Evolutionary conservation across 2,888 invertebrate species (phyloP), one percentile per base, ranked within the genome.

Genomic region (Noctua pronuba): DNA sequence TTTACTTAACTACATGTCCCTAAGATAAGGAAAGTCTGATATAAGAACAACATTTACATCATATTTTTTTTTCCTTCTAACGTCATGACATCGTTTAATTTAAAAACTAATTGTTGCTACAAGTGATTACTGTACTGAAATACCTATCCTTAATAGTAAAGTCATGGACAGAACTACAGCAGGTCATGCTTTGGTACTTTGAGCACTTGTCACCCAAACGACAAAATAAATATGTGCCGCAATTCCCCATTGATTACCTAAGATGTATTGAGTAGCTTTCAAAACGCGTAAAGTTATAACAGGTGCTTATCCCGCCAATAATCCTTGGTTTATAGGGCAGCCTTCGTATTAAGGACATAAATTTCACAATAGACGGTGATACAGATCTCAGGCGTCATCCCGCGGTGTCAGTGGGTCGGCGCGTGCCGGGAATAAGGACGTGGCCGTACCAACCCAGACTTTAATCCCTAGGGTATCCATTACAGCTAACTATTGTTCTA

Each of bases 381-480:
- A 75, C 49, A 68, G 74, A 77, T 82, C 86, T 89, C 86, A 78
- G 80, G 73, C 85, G 86, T 73, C 73, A 66, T 82, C 84, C 86
- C 86, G 83, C 77, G 67, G 86, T 92, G 93, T 93, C 90, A 94
- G 89, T 94, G 83, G 94, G 94, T 91, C 94, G 90, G 83, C 83
- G 92, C 93, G 94, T 94, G 95, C 85, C 83, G 87, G 88, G 93
- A 92, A 92, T 90, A 85, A 86, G 81, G 87, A 81, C 35, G 41
- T 28, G 44, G 35, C 31, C 70, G 70, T 62, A 74, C 55, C 49
- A 49, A 55, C 68, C 21, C 68, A 44, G 60, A 38, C 28, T 58
- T 13, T 24, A 44, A 60, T 72, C 79, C 75, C 75, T 46, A 44
- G 44, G 91, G 86, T 49, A 74, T 79, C 21, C 38, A 67, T 79